A percentile compares a stretch with the other conserved stretches of the same genome.
These are phyloP conservation scores for Chironex yamaguchii DNA, from an alignment of 30 jellyfish, hydroid and myxozoan species.

Conservation along the genomic window DNA sequence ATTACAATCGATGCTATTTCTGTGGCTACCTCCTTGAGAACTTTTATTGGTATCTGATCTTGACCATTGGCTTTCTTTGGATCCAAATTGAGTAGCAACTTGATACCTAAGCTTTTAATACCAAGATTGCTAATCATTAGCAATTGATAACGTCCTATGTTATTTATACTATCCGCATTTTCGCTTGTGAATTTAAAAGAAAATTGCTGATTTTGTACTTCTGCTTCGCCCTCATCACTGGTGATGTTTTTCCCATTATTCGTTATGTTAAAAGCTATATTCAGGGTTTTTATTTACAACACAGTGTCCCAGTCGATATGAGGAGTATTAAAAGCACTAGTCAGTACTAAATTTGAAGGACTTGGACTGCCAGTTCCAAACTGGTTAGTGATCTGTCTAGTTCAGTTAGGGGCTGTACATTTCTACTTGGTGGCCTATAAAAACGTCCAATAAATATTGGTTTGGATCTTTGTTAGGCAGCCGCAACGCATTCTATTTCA, in stretches of 20 bases:
- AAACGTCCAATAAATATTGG: constrained; percentile 25
- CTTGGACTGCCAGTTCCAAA: constrained; percentile 3
- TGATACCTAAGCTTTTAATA: constrained; percentile 38
- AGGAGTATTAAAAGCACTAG: constrained; percentile 52
- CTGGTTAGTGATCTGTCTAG: constrained; percentile 22
- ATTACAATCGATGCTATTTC: constrained; percentile 51
- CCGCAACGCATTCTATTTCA: constrained; percentile 15
- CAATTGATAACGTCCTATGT: constrained; percentile 23
- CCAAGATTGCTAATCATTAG: constrained; percentile 60
- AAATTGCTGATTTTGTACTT: too few relatives aligned
- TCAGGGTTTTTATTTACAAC: constrained; percentile 30
- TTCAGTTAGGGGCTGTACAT: constrained; percentile 34
- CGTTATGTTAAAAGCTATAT: too few relatives aligned
- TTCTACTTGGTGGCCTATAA: constrained; percentile 26
- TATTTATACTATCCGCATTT: constrained; percentile 20
- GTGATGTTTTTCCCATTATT: constrained; percentile 49
- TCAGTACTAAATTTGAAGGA: constrained; percentile 20
- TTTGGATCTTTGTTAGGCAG: constrained; percentile 21
- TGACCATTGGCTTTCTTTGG: constrained; percentile 52
- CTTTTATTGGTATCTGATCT: constrained; percentile 49
- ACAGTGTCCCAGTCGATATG: constrained; percentile 17
- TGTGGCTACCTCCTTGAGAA: constrained; percentile 54
- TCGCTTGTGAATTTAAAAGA: constrained; percentile 49
- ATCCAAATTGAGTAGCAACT: constrained; percentile 29
- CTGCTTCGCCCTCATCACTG: constrained; percentile 37